Evolutionary conservation across 1,140 invertebrate genomes (phyloP), one percentile per base, ranked within the genome.

Genomic region (Aphaenogaster floridana): DNA sequence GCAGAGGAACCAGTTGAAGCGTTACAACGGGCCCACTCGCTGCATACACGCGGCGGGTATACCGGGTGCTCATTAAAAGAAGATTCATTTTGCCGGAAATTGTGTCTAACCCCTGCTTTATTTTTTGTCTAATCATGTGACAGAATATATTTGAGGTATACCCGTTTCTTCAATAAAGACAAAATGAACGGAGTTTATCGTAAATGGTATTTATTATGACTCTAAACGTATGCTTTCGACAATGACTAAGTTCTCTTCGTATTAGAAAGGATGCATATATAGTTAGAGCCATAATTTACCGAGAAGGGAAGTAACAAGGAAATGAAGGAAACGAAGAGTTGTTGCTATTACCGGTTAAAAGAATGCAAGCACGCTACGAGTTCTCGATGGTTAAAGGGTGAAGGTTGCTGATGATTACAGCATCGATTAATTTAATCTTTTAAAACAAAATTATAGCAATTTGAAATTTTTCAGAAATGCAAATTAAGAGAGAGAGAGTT

Each of bases 11-110:
- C 88, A 91, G 90, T 90, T 92, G 93, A 94, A 94, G 93, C 93
- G 93, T 92, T 93, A 93, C 94, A 94, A 92, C 93, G 91, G 93
- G 91, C 93, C 93, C 92, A 90, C 92, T 89, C 83, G 86, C 80
- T 90, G 78, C 92, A 93, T 91, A 92, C 90, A 85, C 92, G 68
- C 86, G 77, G 61, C 87, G 84, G 85, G 63, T 86, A 87, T 92
- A 91, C 86, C 91, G 89, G 92, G 91, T 94, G 92, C 68, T 90
- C 92, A 69, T 86, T 79, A 86, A 84, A 84, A 79, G 17, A 52
- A 66, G 50, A 86, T 21, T 76, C 1, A 42, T 63, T n/a, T 48
- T 54, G 9, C 21, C 50, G 15, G 36, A 11, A 80, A 42, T 3
- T 17, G 5, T 13, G 21, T n/a, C 28, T 48, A n/a, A 11, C 2